Evolutionary conservation across 2,113 vertebrate species (phyloP).

Genomic region (Corythornis madagascariensis): DNA sequence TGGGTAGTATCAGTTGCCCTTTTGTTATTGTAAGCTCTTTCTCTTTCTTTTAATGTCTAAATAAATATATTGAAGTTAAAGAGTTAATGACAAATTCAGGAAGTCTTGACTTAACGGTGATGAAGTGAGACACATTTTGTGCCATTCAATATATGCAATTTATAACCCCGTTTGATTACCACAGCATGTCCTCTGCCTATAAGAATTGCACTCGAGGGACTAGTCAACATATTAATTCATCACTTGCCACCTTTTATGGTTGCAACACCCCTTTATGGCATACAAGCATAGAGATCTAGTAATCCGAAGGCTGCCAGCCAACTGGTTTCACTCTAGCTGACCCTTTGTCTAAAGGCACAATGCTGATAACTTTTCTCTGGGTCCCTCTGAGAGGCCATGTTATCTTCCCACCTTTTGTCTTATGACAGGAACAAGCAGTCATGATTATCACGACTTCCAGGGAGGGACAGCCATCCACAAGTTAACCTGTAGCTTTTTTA

Average conservation of each 20-base stretch:
- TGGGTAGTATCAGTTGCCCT: conserved; percentile 69
- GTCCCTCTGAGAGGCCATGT: conserved; percentile 50
- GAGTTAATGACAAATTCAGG: conserved; percentile 72
- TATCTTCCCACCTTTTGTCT: conserved; percentile 67
- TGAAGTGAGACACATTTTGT: conserved; percentile 70
- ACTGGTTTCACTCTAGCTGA: conserved; percentile 83
- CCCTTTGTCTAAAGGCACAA: conserved; percentile 83
- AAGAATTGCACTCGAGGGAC: conserved; percentile 84
- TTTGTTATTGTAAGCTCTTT: conserved; percentile 66
- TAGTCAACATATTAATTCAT: conserved; percentile 89
- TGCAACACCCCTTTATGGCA: conserved; percentile 72
- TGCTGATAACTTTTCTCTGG: conserved; percentile 74
- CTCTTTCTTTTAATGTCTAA: conserved; percentile 70
- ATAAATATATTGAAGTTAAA: conserved; percentile 72
- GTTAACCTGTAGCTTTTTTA: conserved; percentile 93
- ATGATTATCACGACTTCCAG: conserved; percentile 76
- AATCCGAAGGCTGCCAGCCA: conserved; percentile 78
- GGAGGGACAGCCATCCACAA: conserved; percentile 77
- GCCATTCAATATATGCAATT: conserved; percentile 76
- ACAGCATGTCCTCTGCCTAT: conserved; percentile 79
- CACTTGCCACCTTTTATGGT: conserved; percentile 78
- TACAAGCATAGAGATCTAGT: conserved; percentile 78
- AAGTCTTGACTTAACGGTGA: conserved; percentile 74
- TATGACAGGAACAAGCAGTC: conserved; percentile 77
- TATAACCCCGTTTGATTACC: conserved; percentile 81